These are phyloP conservation scores for Phortica variegata DNA, from an alignment of 1,140 invertebrate genomes.

Conservation along the genomic window DNA sequence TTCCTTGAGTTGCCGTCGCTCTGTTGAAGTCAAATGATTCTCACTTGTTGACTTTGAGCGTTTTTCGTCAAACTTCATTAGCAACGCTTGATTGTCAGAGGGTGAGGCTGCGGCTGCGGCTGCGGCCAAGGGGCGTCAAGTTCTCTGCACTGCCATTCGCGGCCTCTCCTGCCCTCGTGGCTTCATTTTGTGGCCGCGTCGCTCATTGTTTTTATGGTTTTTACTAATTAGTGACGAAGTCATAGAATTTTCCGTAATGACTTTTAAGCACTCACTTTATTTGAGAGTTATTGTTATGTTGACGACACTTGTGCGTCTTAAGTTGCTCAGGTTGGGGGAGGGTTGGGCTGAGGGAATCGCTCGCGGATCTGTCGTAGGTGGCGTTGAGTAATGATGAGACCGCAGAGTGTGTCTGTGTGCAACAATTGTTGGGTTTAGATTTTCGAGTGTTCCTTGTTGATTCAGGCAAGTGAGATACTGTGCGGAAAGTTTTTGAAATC, in stretches of 20 bases:
- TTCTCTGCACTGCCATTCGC: background rate
- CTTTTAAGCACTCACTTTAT: constrained; percentile 28
- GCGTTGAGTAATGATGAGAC: constrained; percentile 11
- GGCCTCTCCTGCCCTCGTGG: constrained; percentile 6
- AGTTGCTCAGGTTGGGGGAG: too few relatives aligned
- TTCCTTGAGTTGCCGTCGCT: too few relatives aligned
- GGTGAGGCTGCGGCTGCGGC: constrained; percentile 7
- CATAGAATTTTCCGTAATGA: constrained; percentile 53
- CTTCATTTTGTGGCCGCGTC: constrained; percentile 20
- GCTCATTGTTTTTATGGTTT: constrained; percentile 54
- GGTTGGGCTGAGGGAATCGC: too few relatives aligned
- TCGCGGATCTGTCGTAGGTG: background rate
- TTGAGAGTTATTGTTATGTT: constrained; percentile 36
- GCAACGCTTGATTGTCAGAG: constrained; percentile 16
- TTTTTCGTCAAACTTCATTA: constrained; percentile 51
- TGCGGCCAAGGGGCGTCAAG: background rate
- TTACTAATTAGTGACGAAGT: constrained; percentile 56
- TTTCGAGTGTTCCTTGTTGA: too few relatives aligned
- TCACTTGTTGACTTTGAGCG: constrained; percentile 45
- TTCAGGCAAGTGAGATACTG: too few relatives aligned
- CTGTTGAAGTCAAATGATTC: too few relatives aligned
- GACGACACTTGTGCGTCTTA: constrained; percentile 12
- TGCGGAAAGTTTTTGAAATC: too few relatives aligned
- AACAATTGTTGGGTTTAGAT: background rate
- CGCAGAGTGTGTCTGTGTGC: background rate